Evolutionary conservation across 2,888 invertebrate genomes (phyloP).

Genomic region (Bombylius discolor): DNA sequence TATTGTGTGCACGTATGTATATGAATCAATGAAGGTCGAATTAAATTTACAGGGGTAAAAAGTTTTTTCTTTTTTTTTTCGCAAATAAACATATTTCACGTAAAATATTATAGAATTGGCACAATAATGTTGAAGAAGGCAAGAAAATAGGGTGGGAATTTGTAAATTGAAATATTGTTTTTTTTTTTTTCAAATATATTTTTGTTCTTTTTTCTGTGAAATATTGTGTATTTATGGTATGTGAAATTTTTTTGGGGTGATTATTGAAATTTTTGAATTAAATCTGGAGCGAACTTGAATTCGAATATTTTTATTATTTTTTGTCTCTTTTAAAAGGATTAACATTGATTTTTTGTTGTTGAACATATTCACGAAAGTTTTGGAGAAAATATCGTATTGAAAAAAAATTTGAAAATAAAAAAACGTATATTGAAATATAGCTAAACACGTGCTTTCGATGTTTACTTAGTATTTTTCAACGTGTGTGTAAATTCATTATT

Average conservation of each 20-base stretch:
- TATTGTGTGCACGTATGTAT: neutral
- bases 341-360: too few relatives aligned
- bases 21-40: neutral
- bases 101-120: neutral
- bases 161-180: neutral
- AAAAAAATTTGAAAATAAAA: too few relatives aligned
- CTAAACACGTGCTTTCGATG: too few relatives aligned
- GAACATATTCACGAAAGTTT: too few relatives aligned
- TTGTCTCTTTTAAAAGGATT: too few relatives aligned
- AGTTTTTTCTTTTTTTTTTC: neutral
- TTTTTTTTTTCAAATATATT: neutral
- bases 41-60: neutral
- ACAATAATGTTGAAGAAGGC: neutral
- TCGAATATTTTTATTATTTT: too few relatives aligned
- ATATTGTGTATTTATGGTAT: neutral
- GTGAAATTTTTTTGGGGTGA: neutral
- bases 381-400: too few relatives aligned
- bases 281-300: too few relatives aligned
- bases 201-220: neutral
- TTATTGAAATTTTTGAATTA: neutral
- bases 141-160: neutral
- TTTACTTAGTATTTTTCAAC: too few relatives aligned
- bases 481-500: too few relatives aligned
- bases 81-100: neutral
- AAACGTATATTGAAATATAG: too few relatives aligned